Percentiles rank a stretch among this genome's conserved stretches.
Evolutionary conservation across 2,113 vertebrate species (phyloP).

Genomic region (human): DNA sequence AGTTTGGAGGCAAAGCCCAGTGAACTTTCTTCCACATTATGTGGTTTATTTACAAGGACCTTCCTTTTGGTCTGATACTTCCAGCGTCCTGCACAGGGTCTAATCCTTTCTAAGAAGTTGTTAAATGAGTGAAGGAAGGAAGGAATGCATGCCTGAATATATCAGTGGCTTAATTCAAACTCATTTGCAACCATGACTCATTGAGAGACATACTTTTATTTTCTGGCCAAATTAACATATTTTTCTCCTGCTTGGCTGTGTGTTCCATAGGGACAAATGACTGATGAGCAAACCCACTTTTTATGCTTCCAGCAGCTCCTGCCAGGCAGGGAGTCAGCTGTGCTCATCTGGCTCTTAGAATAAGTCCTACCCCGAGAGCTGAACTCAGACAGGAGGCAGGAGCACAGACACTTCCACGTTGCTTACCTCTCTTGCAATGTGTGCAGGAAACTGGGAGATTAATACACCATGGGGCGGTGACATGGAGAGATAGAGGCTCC

Average conservation of each 20-base stretch:
- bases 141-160: not conserved
- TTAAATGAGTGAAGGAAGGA: not conserved
- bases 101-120: not conserved
- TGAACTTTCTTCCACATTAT: not conserved
- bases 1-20: not conserved
- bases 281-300: slow-evolving; percentile 1
- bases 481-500: not conserved
- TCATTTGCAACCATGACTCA: not conserved
- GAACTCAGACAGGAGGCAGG: not conserved
- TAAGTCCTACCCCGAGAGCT: not conserved
- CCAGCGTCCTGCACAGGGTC: not conserved
- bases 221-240: not conserved
- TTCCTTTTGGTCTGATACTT: not conserved
- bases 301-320: not conserved
- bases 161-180: not conserved
- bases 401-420: too few relatives aligned
- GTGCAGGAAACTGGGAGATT: not conserved
- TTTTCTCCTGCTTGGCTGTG: not conserved
- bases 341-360: not conserved
- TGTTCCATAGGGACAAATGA: not conserved
- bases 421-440: not conserved
- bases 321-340: not conserved
- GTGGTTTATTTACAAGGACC: too few relatives aligned
- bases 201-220: not conserved
- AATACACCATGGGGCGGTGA: rapidly evolving